Evolutionary conservation across 2,113 vertebrate genomes (phyloP).

Genomic region (Pandion haliaetus): DNA sequence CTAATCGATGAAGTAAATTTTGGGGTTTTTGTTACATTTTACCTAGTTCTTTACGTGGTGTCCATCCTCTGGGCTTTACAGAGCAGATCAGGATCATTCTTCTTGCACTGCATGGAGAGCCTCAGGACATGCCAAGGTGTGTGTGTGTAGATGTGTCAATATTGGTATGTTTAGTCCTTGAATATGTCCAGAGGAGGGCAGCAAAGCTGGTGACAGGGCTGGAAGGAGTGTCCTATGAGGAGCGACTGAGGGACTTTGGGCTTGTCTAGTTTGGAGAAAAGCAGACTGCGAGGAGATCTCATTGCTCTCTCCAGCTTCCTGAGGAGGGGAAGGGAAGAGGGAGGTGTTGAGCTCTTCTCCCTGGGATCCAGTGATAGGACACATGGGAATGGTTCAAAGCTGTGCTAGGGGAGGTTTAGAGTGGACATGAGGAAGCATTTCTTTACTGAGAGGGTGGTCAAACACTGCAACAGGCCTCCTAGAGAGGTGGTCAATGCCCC

Average conservation of each 20-base stretch:
- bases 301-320: not conserved
- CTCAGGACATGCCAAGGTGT: accelerated
- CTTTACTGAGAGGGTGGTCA: not conserved
- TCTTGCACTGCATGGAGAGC: not conserved
- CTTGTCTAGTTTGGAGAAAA: no score
- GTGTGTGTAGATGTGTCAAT: not conserved
- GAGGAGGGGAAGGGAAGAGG: not conserved
- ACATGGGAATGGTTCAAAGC: not conserved
- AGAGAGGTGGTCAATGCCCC: not conserved
- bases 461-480: not conserved
- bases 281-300: no score
- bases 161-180: not conserved
- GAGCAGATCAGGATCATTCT: not conserved
- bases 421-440: not conserved
- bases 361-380: not conserved
- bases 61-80: not conserved
- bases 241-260: no score
- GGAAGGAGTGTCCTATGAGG: not conserved
- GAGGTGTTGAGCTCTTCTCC: not conserved
- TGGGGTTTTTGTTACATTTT: not conserved
- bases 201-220: not conserved
- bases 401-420: not conserved
- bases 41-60: not conserved
- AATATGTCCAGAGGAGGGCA: not conserved
- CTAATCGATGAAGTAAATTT: not conserved